Percentiles rank a stretch among this genome's conserved stretches.
Conservation (phyloP, 2,797 vertebrate species). For the Silurus lanzhouensis region DNA sequence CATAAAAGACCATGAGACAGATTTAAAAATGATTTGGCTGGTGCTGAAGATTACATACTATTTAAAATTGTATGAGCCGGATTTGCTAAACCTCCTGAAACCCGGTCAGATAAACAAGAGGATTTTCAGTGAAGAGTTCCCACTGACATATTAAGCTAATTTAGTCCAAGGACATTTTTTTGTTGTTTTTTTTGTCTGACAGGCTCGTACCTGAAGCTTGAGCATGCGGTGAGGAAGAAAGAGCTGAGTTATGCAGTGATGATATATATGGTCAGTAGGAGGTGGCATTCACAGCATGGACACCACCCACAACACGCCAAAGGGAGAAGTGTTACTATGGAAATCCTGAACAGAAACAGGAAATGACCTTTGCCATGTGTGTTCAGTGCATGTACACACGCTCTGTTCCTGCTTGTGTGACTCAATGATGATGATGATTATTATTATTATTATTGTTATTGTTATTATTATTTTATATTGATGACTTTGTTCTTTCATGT, state of each 20-base stretch:
- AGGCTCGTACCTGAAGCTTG: neutral
- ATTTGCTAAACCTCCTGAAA: neutral
- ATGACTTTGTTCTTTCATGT: slow-evolving; percentile 25
- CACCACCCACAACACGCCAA: neutral
- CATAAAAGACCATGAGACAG: slow-evolving; percentile 43
- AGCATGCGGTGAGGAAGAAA: slow-evolving; percentile 1
- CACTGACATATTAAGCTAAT: neutral
- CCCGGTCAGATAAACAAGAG: neutral
- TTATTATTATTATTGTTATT: slow-evolving; percentile 24
- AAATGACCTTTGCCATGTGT: slow-evolving; percentile 31
- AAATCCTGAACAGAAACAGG: slow-evolving; percentile 16
- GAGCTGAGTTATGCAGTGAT: neutral
- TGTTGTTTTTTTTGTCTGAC: neutral
- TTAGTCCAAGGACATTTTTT: neutral
- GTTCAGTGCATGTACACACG: slow-evolving; percentile 13
- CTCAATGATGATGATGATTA: neutral
- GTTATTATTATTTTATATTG: slow-evolving; percentile 34
- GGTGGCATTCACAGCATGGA: slow-evolving; percentile 19
- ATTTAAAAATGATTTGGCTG: slow-evolving; percentile 23
- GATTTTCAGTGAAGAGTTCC: neutral
- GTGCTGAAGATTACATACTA: slow-evolving; percentile 54
- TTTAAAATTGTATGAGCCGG: slow-evolving; percentile 60
- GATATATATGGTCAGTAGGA: neutral
- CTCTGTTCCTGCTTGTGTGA: neutral
- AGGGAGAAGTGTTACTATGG: slow-evolving; percentile 29